A percentile compares a stretch with the other conserved stretches of the same genome.
Evolutionary conservation across 1,140 invertebrate species (phyloP).

Genomic region (Popillia japonica): DNA sequence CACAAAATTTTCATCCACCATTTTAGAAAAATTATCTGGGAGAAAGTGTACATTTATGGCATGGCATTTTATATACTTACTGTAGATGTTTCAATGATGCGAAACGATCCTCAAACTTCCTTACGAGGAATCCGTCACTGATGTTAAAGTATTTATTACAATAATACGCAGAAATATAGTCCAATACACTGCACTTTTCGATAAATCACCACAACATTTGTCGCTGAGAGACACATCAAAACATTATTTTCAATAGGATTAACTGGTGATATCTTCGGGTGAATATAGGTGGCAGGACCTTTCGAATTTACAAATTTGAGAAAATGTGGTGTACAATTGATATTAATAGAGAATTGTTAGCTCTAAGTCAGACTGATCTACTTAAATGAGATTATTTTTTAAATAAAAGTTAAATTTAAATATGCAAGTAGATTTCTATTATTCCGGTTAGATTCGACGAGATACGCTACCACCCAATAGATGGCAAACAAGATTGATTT

Average conservation of each 20-base stretch:
- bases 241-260: conserved; percentile 19
- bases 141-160: not conserved
- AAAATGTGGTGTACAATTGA: not conserved
- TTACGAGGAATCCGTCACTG: not conserved
- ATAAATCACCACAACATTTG: not conserved
- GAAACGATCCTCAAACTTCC: not conserved
- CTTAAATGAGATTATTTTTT: not conserved
- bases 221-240: conserved; percentile 18
- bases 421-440: not conserved
- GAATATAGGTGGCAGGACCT: conserved; percentile 18
- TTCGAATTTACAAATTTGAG: not conserved
- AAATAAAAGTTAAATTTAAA: not conserved
- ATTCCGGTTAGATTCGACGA: not conserved
- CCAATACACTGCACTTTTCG: not conserved
- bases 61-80: not conserved
- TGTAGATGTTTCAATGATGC: not conserved
- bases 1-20: conserved; percentile 27
- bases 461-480: not conserved
- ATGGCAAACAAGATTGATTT: too few species aligned
- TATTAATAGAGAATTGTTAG: not conserved
- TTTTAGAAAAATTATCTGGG: not conserved
- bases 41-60: conserved; percentile 33
- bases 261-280: conserved; percentile 12
- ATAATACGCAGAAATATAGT: not conserved
- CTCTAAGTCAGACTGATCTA: not conserved